Conservation (phyloP, 2,113 vertebrate genomes). For the Hemiscyllium ocellatum region DNA sequence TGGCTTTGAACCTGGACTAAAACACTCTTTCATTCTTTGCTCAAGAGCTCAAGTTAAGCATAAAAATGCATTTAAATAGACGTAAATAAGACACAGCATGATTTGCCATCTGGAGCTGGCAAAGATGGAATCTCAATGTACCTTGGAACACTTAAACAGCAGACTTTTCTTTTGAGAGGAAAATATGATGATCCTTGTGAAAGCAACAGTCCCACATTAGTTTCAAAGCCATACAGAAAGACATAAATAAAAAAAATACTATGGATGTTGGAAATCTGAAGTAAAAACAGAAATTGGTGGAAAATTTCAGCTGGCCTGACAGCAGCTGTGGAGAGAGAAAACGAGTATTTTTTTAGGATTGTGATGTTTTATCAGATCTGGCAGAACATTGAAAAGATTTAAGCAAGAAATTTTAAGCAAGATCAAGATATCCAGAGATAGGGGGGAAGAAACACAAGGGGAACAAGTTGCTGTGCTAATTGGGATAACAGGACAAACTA, state of each 20-base stretch:
- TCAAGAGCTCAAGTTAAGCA: not conserved
- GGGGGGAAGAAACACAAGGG: too few relatives aligned
- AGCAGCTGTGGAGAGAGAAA: not conserved
- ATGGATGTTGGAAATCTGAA: not conserved
- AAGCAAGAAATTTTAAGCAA: too few relatives aligned
- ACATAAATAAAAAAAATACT: not conserved
- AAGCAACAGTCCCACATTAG: not conserved
- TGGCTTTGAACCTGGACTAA: not conserved
- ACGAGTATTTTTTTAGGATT: not conserved
- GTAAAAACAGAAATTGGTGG: not conserved
- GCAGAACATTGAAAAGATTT: too few relatives aligned
- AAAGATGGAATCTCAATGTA: not conserved
- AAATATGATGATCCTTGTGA: not conserved
- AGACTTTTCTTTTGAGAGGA: not conserved
- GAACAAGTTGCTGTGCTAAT: too few relatives aligned
- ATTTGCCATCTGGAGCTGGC: not conserved
- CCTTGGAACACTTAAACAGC: not conserved
- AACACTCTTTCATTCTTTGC: not conserved
- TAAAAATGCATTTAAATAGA: not conserved
- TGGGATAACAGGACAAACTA: too few relatives aligned
- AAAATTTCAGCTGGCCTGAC: not conserved
- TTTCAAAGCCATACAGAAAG: not conserved
- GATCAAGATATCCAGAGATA: too few relatives aligned
- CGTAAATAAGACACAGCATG: not conserved
- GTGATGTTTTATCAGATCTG: too few relatives aligned